Percentiles rank a stretch among this genome's conserved stretches.
Evolutionary conservation across 37 sponge, comb jelly and placozoan genomes (phyloP).

Genomic region (Beroe forskalii): DNA sequence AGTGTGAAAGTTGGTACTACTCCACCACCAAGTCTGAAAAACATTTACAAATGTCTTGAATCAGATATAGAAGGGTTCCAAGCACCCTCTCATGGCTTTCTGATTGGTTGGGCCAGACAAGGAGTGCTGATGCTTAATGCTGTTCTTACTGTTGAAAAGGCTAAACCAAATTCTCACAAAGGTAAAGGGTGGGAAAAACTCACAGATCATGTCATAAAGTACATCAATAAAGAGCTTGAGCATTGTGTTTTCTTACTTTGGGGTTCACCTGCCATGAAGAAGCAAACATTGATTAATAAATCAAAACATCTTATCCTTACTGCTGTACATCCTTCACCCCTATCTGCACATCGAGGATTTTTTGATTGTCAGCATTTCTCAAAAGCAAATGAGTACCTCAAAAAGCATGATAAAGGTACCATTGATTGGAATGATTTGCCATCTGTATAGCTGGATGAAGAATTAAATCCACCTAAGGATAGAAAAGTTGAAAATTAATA

Average conservation of each 20-base stretch:
- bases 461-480: too few species aligned
- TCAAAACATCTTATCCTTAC: constrained; percentile 85
- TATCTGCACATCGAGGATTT: constrained; percentile 91
- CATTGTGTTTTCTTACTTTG: constrained; percentile 90
- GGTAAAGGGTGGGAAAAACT: constrained; percentile 97
- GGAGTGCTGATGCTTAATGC: constrained; percentile 97
- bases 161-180: constrained; percentile 88
- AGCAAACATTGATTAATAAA: constrained; percentile 68
- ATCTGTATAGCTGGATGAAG: too few species aligned
- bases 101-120: constrained; percentile 94
- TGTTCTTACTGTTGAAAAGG: constrained; percentile 83
- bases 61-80: constrained; percentile 78
- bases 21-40: constrained; percentile 87
- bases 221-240: constrained; percentile 73
- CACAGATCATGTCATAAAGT: constrained; percentile 93
- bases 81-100: constrained; percentile 83
- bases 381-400: constrained; percentile 77
- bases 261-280: constrained; percentile 95
- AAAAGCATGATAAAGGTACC: constrained; percentile 69
- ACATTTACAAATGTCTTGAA: constrained; percentile 90
- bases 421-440: constrained; percentile 81
- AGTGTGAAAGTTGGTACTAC: constrained; percentile 85
- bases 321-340: constrained; percentile 89
- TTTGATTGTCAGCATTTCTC: constrained; percentile 95
- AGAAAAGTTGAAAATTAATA: too few species aligned